These are phyloP conservation scores for Cryptocephalus primarius DNA, from an alignment of 2,888 invertebrate species.

Conservation along the genomic window DNA sequence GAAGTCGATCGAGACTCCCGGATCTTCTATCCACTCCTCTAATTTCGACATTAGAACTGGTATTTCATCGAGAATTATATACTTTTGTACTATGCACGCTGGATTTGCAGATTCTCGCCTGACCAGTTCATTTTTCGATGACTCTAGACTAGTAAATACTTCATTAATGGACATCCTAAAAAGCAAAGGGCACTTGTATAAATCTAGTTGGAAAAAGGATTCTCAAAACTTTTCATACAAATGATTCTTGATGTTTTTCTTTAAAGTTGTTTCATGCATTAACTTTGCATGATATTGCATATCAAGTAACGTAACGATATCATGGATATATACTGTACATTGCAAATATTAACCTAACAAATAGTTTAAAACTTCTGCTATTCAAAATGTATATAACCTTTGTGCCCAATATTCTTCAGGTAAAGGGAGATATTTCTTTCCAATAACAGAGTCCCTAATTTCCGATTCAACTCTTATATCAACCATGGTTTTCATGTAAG, in stretches of 20 bases:
- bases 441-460: conserved; percentile 43
- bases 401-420: conserved; percentile 60
- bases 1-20: conserved; percentile 41
- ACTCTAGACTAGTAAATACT: conserved; percentile 56
- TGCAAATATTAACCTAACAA: too few species aligned
- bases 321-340: too few species aligned
- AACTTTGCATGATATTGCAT: too few species aligned
- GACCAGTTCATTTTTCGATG: conserved; percentile 46
- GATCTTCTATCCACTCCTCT: conserved; percentile 51
- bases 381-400: conserved; percentile 31
- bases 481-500: conserved; percentile 68
- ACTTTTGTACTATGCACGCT: conserved; percentile 71
- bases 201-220: too few species aligned
- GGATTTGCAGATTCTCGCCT: conserved; percentile 50
- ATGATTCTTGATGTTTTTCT: too few species aligned
- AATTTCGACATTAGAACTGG: conserved; percentile 61
- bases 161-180: conserved; percentile 54
- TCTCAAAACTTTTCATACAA: too few species aligned
- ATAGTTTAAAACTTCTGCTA: too few species aligned
- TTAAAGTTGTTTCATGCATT: too few species aligned
- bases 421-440: conserved; percentile 44
- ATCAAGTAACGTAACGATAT: too few species aligned
- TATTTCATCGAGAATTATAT: conserved; percentile 75
- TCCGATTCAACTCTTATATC: conserved; percentile 78
- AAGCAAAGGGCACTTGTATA: conserved; percentile 2